Evolutionary conservation across 2,113 vertebrate genomes (phyloP).

Genomic region (Ptilonorhynchus violaceus): DNA sequence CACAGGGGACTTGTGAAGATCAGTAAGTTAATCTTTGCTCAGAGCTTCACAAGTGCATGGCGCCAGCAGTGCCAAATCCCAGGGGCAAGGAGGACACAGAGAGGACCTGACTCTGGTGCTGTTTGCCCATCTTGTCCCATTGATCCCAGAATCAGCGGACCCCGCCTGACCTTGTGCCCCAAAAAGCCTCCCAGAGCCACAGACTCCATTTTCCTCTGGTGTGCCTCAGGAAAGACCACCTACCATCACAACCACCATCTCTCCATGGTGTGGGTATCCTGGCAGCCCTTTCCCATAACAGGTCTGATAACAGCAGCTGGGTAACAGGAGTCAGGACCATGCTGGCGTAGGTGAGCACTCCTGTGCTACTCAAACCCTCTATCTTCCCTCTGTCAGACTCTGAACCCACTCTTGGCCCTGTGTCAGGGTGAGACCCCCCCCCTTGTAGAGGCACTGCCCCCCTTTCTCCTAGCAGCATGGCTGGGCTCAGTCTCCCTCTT

Average conservation of each 20-base stretch:
- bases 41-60: neutral
- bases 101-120: neutral
- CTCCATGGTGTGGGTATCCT: fast-evolving
- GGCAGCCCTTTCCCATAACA: neutral
- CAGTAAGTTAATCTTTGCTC: slow-evolving; percentile 31
- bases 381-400: neutral
- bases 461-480: neutral
- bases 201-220: neutral
- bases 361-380: neutral
- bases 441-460: neutral
- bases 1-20: slow-evolving; percentile 20
- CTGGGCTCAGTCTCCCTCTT: neutral
- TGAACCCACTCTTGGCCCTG: neutral
- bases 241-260: neutral
- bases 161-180: neutral
- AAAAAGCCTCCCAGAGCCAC: neutral
- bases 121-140: neutral
- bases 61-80: neutral
- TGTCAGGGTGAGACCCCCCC: neutral
- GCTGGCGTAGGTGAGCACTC: neutral
- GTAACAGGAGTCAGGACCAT: neutral
- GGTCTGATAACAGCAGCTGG: fast-evolving
- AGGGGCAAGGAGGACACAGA: neutral
- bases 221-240: neutral
- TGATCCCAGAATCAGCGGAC: neutral